A percentile compares a stretch with the other conserved stretches of the same genome.
Evolutionary conservation across 2,113 vertebrate genomes (phyloP).

Genomic region (Psittacula cyanocephala): DNA sequence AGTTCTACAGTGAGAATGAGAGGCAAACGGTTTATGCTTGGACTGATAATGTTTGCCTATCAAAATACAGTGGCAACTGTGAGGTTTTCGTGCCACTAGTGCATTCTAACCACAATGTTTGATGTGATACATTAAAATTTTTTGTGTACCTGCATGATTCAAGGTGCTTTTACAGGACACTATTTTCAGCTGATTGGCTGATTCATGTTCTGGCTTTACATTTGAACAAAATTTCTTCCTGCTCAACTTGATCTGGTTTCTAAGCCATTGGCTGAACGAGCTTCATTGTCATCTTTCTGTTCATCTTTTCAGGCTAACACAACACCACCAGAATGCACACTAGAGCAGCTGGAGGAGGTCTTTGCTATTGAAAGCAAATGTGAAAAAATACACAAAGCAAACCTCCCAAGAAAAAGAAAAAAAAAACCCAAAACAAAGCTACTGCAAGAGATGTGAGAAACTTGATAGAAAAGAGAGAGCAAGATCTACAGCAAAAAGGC

Average conservation of each 20-base stretch:
- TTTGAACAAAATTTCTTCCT: neutral
- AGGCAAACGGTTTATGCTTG: neutral
- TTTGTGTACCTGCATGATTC: neutral
- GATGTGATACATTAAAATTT: neutral
- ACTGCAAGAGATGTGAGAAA: neutral
- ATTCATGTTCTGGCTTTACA: neutral
- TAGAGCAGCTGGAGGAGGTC: neutral
- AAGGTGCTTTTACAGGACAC: neutral
- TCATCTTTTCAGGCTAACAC: neutral
- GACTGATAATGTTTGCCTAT: neutral
- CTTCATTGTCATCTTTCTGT: neutral
- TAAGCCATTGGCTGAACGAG: neutral
- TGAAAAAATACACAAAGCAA: neutral
- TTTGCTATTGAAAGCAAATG: neutral
- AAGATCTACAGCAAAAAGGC: neutral
- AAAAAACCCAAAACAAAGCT: neutral
- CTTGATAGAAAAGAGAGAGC: neutral
- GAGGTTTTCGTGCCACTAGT: neutral
- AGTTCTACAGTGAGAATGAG: neutral
- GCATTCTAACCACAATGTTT: neutral
- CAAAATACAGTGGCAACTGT: neutral
- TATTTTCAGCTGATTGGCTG: neutral
- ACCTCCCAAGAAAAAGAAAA: rapidly evolving
- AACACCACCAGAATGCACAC: neutral
- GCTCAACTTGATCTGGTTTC: neutral